These are phyloP conservation scores for Saguinus imperator DNA, from an alignment of 2,113 vertebrate genomes.

Conservation along the genomic window DNA sequence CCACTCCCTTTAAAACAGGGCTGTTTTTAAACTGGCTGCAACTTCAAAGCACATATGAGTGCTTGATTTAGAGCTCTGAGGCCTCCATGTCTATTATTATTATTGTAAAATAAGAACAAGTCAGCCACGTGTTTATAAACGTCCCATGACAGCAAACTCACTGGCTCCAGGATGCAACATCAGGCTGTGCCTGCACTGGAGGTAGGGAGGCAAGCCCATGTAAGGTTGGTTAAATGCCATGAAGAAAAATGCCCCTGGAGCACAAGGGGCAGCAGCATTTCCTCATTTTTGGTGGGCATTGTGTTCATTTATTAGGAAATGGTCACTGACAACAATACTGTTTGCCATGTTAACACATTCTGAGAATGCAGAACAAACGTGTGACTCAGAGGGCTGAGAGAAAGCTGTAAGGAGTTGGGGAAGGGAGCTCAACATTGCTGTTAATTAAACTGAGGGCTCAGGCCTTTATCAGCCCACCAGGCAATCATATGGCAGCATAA, in stretches of 20 bases:
- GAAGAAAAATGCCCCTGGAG: not conserved
- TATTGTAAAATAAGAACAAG: constrained; percentile 79
- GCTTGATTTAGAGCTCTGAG: constrained; percentile 58
- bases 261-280: not conserved
- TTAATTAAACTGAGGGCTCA: not conserved
- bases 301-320: not conserved
- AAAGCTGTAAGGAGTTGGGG: not conserved
- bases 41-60: constrained; percentile 81
- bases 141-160: constrained; percentile 61
- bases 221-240: not conserved
- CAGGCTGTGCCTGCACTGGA: not conserved
- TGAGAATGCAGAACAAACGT: not conserved
- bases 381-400: not conserved
- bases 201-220: not conserved
- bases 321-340: not conserved
- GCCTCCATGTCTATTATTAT: constrained; percentile 77
- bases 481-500: not conserved
- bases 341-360: not conserved
- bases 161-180: not conserved
- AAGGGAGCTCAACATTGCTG: not conserved
- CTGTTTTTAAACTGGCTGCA: constrained; percentile 76
- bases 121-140: constrained; percentile 69
- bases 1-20: constrained; percentile 73
- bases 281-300: not conserved
- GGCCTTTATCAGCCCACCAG: not conserved